phyloP scores from a whole-genome alignment of 2,797 vertebrate species.

The Agapornis canus region DNA sequence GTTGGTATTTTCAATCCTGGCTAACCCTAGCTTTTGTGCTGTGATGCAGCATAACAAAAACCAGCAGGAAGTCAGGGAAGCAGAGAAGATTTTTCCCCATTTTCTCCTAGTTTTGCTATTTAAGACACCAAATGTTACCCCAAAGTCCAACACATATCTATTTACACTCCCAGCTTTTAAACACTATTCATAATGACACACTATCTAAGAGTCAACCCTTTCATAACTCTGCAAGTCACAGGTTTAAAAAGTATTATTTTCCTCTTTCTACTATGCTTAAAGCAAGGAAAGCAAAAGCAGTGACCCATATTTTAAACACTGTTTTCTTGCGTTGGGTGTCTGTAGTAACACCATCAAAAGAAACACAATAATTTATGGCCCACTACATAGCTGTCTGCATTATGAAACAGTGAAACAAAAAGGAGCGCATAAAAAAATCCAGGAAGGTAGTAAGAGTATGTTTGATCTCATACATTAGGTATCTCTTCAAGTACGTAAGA shows the following conservation, averaged over 20 bases:
- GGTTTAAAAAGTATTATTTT: not conserved
- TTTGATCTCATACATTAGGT: not conserved
- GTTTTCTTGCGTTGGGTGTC: not conserved
- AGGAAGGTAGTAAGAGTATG: not conserved
- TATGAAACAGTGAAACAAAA: not conserved
- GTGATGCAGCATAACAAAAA: not conserved
- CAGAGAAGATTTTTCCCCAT: not conserved
- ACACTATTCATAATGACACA: not conserved
- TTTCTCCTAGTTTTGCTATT: not conserved
- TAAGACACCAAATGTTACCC: not conserved
- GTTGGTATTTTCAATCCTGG: not conserved
- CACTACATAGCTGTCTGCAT: not conserved
- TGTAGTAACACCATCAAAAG: not conserved
- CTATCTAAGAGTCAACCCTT: not conserved
- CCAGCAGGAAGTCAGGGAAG: not conserved
- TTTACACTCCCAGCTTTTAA: not conserved
- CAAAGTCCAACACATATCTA: not conserved
- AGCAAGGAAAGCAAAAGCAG: not conserved
- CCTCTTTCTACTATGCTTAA: not conserved
- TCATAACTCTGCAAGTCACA: not conserved
- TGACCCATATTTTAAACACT: not conserved
- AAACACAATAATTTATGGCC: not conserved
- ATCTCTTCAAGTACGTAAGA: not conserved
- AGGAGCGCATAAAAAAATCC: not conserved
- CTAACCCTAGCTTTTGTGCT: not conserved